Evolutionary conservation across 1,140 invertebrate species (phyloP), one percentile per base, ranked within the genome.

Genomic region (Aphaenogaster ashmeadi): DNA sequence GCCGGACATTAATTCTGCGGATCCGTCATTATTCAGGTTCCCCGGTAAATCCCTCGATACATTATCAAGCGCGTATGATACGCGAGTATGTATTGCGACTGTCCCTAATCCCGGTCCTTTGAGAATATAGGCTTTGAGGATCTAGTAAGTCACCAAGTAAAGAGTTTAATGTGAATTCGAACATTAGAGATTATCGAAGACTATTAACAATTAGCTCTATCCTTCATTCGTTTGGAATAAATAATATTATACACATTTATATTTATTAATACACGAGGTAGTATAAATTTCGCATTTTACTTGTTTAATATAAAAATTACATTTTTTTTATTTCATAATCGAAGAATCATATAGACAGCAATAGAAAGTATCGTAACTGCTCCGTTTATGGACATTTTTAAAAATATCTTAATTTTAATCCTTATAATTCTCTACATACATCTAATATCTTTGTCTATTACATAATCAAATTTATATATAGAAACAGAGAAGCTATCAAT

Each of bases 11-110:
- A 83, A 83, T 83, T 83, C 27, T 38, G 27, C 18, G 27, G 41
- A 58, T 44, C 52, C 18, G 36, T 54, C 27, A 83, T 83, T 83
- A 83, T 83, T 83, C 67, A 83, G 2, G 38, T 13, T 58, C 15
- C 18, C 66, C 44, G n/a, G 21, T 58, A 74, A 83, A 74, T 47
- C 54, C 18, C 67, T 21, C 67, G 27, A 83, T 83, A 56, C 36
- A 74, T 83, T 74, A 74, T 83, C 41, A 11, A 72, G 27, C 52
- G 27, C n/a, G 11, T 21, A 52, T 66, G 41, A 79, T 64, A 47
- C 41, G 47, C 6, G 15, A n/a, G 9, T 33, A 27, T 27, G 15
- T 47, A 83, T 83, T 41, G 58, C 27, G 27, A n/a, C 66, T 50
- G 47, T 1, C 15, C 36, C 4, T 44, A 74, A 83, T 72, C 41